Percentiles rank a stretch among this genome's conserved stretches.
Conservation (phyloP, 2,113 vertebrate species). For the Tympanuchus pallidicinctus region DNA sequence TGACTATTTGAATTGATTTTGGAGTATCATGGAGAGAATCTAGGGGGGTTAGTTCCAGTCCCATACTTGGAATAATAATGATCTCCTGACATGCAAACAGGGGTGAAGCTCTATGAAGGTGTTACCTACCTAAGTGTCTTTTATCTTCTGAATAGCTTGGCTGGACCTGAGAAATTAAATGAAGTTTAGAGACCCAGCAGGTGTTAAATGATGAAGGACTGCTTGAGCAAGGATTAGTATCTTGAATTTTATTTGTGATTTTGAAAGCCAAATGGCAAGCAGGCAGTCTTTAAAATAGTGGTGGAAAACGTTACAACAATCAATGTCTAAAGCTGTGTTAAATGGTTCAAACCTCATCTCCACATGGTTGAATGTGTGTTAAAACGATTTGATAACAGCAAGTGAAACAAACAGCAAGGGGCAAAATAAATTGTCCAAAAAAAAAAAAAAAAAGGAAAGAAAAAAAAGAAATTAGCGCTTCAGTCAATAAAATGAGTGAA, state of each 20-base stretch:
- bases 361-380: fast-evolving
- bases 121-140: neutral
- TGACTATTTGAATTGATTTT: neutral
- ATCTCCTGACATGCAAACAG: neutral
- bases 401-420: neutral
- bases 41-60: neutral
- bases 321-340: neutral
- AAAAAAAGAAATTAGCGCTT: neutral
- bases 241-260: neutral
- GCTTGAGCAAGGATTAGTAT: neutral
- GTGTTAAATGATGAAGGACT: neutral
- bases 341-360: neutral
- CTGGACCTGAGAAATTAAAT: neutral
- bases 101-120: neutral
- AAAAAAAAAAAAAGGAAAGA: neutral
- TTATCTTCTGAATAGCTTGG: neutral
- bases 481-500: neutral
- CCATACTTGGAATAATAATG: neutral
- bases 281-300: neutral
- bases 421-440: neutral
- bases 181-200: neutral
- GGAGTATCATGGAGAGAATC: neutral
- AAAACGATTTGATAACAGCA: neutral
- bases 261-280: neutral
- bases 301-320: neutral